Evolutionary conservation across 2,888 invertebrate species (phyloP).

Genomic region (Drosophila siamana): DNA sequence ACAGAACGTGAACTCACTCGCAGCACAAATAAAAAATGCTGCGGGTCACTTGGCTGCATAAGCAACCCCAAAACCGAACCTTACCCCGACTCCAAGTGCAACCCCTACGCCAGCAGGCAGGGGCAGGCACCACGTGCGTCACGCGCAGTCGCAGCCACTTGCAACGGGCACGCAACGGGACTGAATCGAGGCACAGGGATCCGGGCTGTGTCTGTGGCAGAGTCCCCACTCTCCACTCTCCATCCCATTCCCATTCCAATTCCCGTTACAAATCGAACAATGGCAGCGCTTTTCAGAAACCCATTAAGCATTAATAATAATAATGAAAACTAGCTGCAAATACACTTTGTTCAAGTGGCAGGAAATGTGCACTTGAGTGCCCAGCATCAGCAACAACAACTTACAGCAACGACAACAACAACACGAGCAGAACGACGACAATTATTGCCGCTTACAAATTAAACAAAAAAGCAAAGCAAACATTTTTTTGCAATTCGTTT

Average conservation of each 20-base stretch:
- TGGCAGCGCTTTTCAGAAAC: constrained; percentile 58
- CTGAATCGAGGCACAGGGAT: constrained; percentile 28
- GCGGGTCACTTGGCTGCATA: constrained; percentile 65
- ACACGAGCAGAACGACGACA: constrained; percentile 31
- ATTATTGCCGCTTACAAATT: constrained; percentile 60
- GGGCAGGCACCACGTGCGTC: constrained; percentile 68
- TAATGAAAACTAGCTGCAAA: constrained; percentile 63
- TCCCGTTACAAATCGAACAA: constrained; percentile 67
- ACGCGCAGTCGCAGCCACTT: constrained; percentile 73
- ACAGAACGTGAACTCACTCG: constrained; percentile 1
- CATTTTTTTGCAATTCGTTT: constrained; percentile 53
- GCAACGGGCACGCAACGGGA: constrained; percentile 27
- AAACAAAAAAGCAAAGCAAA: constrained; percentile 38
- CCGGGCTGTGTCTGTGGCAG: constrained; percentile 38
- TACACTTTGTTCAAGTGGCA: constrained; percentile 71
- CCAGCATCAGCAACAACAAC: constrained; percentile 31
- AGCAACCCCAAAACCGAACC: constrained; percentile 61
- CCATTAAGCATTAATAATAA: constrained; percentile 74
- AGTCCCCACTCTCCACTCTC: not conserved
- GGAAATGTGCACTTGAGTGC: constrained; percentile 77
- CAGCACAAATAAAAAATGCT: constrained; percentile 42
- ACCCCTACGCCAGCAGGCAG: constrained; percentile 14
- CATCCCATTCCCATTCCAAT: constrained; percentile 1
- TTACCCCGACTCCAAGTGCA: constrained; percentile 12
- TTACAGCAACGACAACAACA: not conserved